phyloP scores from a whole-genome alignment of 2,888 invertebrate genomes.

The Leptinotarsa juncta region DNA sequence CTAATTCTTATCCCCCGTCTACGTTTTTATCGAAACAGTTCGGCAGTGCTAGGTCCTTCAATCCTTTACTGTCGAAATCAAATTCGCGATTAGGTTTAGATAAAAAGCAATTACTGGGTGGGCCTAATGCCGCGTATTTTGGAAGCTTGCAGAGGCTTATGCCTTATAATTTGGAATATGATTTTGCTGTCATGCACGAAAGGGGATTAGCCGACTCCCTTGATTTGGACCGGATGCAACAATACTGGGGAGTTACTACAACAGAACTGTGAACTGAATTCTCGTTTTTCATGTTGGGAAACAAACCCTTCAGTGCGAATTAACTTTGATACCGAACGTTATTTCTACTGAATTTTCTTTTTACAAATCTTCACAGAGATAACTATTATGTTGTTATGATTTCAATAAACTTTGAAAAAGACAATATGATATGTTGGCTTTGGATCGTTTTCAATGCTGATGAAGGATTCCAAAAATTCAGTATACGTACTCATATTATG shows the following conservation, averaged over 20 bases:
- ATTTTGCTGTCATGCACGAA: slow-evolving; percentile 86
- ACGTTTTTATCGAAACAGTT: slow-evolving; percentile 80
- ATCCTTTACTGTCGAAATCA: slow-evolving; percentile 71
- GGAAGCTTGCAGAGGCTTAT: slow-evolving; percentile 85
- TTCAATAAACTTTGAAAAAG: too few species aligned
- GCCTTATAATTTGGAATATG: slow-evolving; percentile 87
- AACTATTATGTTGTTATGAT: too few species aligned
- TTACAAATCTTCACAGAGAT: too few species aligned
- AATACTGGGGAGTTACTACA: slow-evolving; percentile 92
- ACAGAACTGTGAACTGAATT: slow-evolving; percentile 76
- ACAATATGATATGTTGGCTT: too few species aligned
- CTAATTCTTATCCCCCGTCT: slow-evolving; percentile 60
- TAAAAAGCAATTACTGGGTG: slow-evolving; percentile 74
- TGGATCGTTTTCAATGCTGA: too few species aligned
- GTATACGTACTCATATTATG: too few species aligned
- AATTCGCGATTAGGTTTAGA: slow-evolving; percentile 72
- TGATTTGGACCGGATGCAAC: slow-evolving; percentile 88
- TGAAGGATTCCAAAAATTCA: too few species aligned
- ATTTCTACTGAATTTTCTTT: too few species aligned
- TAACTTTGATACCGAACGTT: too few species aligned
- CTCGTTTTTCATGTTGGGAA: background rate
- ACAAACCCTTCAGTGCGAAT: too few species aligned
- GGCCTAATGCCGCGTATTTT: slow-evolving; percentile 89
- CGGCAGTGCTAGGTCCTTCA: slow-evolving; percentile 84
- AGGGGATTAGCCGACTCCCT: slow-evolving; percentile 79